These are phyloP conservation scores for Gryon sp. DNA, from an alignment of 1,140 invertebrate species.

Conservation along the genomic window DNA sequence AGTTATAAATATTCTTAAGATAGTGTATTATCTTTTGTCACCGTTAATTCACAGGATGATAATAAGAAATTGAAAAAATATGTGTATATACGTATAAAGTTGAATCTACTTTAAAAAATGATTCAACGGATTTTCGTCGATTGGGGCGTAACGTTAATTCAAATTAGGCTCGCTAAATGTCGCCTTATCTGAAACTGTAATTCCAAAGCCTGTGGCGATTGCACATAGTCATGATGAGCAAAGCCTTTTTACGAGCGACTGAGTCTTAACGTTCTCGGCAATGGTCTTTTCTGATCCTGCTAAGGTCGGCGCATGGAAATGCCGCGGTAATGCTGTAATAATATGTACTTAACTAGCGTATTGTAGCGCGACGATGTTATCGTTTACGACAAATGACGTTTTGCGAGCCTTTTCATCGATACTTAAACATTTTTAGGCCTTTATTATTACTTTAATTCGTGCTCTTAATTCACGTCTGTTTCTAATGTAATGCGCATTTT, in stretches of 20 bases:
- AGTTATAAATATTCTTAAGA: too few relatives aligned
- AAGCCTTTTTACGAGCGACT: conserved; percentile 38
- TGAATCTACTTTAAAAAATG: conserved; percentile 29
- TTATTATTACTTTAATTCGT: too few relatives aligned
- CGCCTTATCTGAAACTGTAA: conserved; percentile 24
- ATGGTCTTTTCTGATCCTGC: conserved; percentile 27
- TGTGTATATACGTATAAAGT: conserved; percentile 1
- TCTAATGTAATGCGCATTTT: too few relatives aligned
- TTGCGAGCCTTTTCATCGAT: conserved; percentile 16
- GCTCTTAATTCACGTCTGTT: too few relatives aligned
- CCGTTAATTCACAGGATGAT: too few relatives aligned
- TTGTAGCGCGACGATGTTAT: conserved; percentile 18
- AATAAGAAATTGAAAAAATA: too few relatives aligned
- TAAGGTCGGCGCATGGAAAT: conserved; percentile 30
- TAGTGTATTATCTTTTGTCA: too few relatives aligned
- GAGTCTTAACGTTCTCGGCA: conserved; percentile 17
- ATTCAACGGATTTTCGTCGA: conserved; percentile 20
- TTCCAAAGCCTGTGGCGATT: conserved; percentile 27
- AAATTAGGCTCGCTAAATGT: conserved; percentile 30
- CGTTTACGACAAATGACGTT: conserved; percentile 7
- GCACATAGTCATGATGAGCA: conserved; percentile 48
- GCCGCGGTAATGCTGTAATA: conserved; percentile 33
- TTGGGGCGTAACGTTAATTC: conserved; percentile 34
- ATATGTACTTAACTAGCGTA: conserved; percentile 38
- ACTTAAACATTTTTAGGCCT: conserved; percentile 8